phyloP scores from a whole-genome alignment of 2,113 vertebrate species.

The Rissa tridactyla region DNA sequence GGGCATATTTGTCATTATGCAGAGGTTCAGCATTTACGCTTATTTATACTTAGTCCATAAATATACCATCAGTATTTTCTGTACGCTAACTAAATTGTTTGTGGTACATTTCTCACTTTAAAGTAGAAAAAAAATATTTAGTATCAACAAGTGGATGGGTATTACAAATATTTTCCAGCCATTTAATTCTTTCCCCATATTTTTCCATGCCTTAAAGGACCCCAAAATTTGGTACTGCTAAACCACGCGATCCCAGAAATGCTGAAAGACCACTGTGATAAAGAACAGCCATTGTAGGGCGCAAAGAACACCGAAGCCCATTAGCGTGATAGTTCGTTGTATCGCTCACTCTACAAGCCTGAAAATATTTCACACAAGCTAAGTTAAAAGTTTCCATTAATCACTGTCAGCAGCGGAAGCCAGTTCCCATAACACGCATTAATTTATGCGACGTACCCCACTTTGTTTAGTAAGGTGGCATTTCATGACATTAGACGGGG shows the following conservation, averaged over 20 bases:
- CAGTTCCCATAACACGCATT: neutral
- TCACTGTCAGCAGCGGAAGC: neutral
- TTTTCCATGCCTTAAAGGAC: neutral
- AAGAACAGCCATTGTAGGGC: neutral
- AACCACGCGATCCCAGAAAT: neutral
- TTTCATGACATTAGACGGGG: neutral
- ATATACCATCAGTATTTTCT: neutral
- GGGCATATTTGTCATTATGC: neutral
- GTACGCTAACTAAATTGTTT: neutral
- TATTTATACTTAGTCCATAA: neutral
- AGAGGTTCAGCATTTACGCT: neutral
- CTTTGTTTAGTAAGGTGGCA: neutral
- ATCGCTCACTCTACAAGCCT: neutral
- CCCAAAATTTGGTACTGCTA: neutral
- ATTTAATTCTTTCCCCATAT: neutral
- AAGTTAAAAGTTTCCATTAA: constrained; percentile 21
- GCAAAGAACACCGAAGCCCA: neutral
- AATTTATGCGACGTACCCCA: neutral
- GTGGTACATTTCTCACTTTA: neutral
- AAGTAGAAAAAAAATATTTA: neutral
- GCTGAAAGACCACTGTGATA: neutral
- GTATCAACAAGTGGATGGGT: neutral
- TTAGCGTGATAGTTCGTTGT: neutral
- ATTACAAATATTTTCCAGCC: neutral
- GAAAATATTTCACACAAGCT: neutral